phyloP scores from a whole-genome alignment of 2,113 vertebrate genomes.

The Talpa occidentalis region DNA sequence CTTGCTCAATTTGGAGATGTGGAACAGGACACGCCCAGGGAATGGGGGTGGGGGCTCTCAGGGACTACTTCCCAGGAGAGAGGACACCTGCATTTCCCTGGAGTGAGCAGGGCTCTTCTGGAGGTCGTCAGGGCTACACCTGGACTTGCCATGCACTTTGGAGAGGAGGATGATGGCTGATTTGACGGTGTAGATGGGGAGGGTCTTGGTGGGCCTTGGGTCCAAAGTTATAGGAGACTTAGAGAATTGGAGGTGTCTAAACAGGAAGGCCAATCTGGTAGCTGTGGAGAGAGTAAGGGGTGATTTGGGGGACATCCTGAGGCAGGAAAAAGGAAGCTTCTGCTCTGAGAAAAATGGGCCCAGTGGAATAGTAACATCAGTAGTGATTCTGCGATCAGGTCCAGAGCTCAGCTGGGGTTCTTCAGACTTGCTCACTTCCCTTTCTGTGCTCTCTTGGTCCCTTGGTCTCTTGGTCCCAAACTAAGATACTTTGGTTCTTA shows the following conservation, averaged over 20 bases:
- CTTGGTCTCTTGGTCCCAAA: too few species aligned
- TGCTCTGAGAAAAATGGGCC: background rate
- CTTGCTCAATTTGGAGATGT: background rate
- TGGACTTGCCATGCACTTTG: background rate
- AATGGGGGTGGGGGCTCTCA: background rate
- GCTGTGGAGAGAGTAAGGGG: accelerated
- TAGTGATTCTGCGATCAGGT: background rate
- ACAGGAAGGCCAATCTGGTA: background rate
- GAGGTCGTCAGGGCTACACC: too few species aligned
- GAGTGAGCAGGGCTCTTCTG: too few species aligned
- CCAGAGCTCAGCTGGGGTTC: background rate
- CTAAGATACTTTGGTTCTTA: background rate
- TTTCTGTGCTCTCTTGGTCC: background rate
- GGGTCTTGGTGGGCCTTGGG: background rate
- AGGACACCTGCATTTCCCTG: too few species aligned
- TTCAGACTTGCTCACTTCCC: background rate
- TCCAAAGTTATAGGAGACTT: background rate
- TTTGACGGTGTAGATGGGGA: background rate
- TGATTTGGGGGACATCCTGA: background rate
- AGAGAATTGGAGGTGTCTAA: background rate
- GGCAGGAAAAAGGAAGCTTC: background rate
- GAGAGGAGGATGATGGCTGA: background rate
- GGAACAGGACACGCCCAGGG: background rate
- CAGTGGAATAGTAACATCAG: background rate
- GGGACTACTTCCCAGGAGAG: background rate